Evolutionary conservation across 2,888 invertebrate genomes (phyloP), one percentile per base, ranked within the genome.

Genomic region (Bellardia pandia): DNA sequence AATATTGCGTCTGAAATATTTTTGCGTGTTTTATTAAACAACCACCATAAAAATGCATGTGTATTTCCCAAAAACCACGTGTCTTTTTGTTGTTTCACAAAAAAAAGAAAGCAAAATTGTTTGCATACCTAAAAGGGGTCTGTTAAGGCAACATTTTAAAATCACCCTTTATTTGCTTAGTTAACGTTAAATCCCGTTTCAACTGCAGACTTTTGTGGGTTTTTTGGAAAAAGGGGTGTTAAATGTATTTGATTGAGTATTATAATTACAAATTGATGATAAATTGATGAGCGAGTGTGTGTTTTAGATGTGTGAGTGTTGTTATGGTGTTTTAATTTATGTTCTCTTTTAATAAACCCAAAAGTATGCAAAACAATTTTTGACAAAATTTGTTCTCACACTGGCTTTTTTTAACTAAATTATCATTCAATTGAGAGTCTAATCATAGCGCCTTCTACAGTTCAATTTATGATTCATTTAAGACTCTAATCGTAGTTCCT

Each of bases 251-350:
- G 80, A 85, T 81, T 68, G 84, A 84, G 86, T 87, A 87, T 87
- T 81, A 85, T 81, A 87, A 87, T 85, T 87, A 87, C 86, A 84
- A 85, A 81, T 87, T 87, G 69, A 87, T 85, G 81, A 58, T 74
- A 86, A 84, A 83, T 83, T 86, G 64, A 83, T 78, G 78, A 74
- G 37, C 48, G 58, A 60, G 14, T 62, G 56, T 76, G 68, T 58
- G 45, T 66, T 74, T 68, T 68, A 42, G 53, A 45, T n/a, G 53
- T 16, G 30, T n/a, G 42, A 16, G 30, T 64, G 40, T 11, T 16
- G 71, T 30, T 3, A 14, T 7, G 51, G 51, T 51, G 30, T 14
- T 23, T 23, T 48, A n/a, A 58, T 58, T 45, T 45, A 45, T 69
- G 23, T 1, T 14, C 45, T 58, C n/a, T 71, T 69, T 72, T 71